Evolutionary conservation across 1,140 invertebrate species (phyloP), one percentile per base, ranked within the genome.

Genomic region (Brevipalpus yothersi): DNA sequence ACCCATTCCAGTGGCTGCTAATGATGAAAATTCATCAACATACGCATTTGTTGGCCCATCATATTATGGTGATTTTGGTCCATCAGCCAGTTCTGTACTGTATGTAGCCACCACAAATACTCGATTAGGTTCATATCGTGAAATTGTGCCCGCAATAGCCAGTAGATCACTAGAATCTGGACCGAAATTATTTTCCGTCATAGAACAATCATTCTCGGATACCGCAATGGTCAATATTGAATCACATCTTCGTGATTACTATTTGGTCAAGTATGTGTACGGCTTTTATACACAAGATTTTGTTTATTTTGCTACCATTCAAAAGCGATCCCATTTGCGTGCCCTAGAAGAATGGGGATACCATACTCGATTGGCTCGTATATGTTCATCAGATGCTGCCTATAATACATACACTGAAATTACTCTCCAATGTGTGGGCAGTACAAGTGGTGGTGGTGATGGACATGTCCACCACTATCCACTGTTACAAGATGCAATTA

Each of bases 51-150:
- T 96, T 56, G 90, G 89, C 0, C 89, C 90, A 0, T 82, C 88
- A 63, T 79, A 82, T 55, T 88, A 89, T 63, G 79, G 82, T 53
- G 88, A 88, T 67, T 54, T 54, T 31, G 79, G 79, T 63, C 74
- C 77, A 1, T 84, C 81, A 80, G 77, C 79, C 53, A 72, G 76
- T 39, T 84, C 86, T 69, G 83, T 92, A 21, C 72, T 96, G 0
- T 95, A 95, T 73, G 87, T 95, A 7, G 89, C 87, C 4, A 90
- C 88, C 4, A 93, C 90, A 1, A 91, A 92, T 67, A 94, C 87
- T 1, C 86, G 84, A 66, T 82, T 83, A 63, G 90, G 88, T 8
- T 84, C 89, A 64, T 89, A 86, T 70, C 77, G 88, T n/a, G 86
- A 92, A 67, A 82, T 91, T 65, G 88, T 94, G 15, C 90, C 90